These are phyloP conservation scores for Agrypnia vestita DNA, from an alignment of 1,140 invertebrate genomes.

Conservation along the genomic window DNA sequence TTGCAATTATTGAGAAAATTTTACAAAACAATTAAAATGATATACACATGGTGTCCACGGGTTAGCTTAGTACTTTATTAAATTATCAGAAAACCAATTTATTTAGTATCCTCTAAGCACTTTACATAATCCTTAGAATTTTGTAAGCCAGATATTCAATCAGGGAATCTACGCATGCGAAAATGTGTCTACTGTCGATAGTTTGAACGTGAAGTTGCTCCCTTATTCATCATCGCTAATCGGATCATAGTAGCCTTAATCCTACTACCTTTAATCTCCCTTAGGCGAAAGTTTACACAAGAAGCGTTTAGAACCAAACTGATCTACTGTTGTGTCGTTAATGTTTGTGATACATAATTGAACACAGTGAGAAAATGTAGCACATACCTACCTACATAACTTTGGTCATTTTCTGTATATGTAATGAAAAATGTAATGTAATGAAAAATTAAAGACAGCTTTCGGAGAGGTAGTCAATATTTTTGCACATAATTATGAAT, in stretches of 20 bases:
- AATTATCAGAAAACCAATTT: not conserved
- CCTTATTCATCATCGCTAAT: conserved; percentile 23
- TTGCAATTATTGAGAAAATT: too few relatives aligned
- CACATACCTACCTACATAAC: too few relatives aligned
- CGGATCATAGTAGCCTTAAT: conserved; percentile 19
- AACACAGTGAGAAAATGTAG: too few relatives aligned
- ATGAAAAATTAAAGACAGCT: too few relatives aligned
- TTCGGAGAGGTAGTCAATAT: too few relatives aligned
- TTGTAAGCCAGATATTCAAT: conserved; percentile 8
- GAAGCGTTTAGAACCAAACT: not conserved
- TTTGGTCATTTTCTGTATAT: too few relatives aligned
- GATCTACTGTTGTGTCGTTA: not conserved
- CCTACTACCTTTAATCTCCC: conserved; percentile 8
- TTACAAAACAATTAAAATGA: too few relatives aligned
- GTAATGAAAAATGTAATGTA: too few relatives aligned
- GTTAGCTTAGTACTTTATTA: too few relatives aligned
- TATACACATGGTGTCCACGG: too few relatives aligned
- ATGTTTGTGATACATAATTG: not conserved
- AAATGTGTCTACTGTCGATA: not conserved
- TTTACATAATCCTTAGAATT: conserved; percentile 24
- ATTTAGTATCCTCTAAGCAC: conserved; percentile 2
- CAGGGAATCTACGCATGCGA: not conserved
- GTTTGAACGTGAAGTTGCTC: conserved; percentile 16
- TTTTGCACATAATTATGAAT: too few relatives aligned
- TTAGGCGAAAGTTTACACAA: not conserved